These are phyloP conservation scores for Tringa solitaria DNA, from an alignment of 2,113 vertebrate species.

Conservation along the genomic window DNA sequence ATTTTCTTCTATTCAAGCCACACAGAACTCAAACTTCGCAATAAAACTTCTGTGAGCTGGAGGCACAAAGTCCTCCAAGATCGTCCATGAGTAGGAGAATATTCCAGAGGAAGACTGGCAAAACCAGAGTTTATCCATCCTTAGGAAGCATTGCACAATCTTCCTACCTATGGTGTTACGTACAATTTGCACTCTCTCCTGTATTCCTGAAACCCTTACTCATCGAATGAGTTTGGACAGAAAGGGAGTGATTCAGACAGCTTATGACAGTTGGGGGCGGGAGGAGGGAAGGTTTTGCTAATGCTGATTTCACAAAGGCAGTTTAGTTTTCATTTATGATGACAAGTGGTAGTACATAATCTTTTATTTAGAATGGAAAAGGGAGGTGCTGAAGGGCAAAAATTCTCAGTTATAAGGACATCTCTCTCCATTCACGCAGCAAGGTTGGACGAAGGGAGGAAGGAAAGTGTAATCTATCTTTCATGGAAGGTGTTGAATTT, in stretches of 20 bases:
- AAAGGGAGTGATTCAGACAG: neutral
- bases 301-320: accelerated
- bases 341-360: neutral
- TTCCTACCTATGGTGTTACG: neutral
- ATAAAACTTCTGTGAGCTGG: neutral
- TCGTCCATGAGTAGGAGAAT: neutral
- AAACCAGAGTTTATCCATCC: neutral
- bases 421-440: neutral
- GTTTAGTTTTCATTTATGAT: neutral
- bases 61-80: neutral
- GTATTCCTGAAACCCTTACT: neutral
- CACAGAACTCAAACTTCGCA: neutral
- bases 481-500: neutral
- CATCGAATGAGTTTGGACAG: neutral
- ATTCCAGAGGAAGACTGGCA: neutral
- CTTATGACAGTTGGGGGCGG: neutral
- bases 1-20: neutral
- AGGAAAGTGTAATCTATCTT: neutral
- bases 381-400: neutral
- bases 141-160: neutral
- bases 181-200: neutral
- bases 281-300: neutral
- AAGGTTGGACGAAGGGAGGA: neutral
- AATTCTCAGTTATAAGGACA: neutral
- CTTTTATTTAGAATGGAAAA: neutral